A percentile compares a stretch with the other conserved stretches of the same genome.
Conservation (phyloP, 1,140 invertebrate genomes). For the Drosophila ercepeae region DNA sequence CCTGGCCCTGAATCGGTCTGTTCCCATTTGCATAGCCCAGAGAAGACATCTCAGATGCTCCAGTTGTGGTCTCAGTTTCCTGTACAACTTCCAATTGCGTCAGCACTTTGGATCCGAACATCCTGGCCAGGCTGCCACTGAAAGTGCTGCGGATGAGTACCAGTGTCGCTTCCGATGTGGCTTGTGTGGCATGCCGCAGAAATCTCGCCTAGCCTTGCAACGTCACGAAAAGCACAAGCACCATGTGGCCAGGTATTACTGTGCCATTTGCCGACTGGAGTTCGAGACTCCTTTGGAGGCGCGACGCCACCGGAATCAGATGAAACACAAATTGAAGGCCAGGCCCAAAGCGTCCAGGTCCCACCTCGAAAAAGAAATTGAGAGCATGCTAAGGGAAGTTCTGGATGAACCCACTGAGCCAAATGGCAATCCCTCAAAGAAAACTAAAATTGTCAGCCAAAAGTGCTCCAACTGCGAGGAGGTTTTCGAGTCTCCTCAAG, state of each 20-base stretch:
- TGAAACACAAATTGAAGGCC: slow-evolving; percentile 84
- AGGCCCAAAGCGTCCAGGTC: not conserved
- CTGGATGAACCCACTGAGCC: slow-evolving; percentile 23
- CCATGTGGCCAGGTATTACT: slow-evolving; percentile 87
- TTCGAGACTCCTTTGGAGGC: slow-evolving; percentile 87
- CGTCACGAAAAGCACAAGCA: slow-evolving; percentile 86
- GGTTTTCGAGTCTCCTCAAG: slow-evolving; percentile 84
- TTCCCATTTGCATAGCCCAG: slow-evolving; percentile 91
- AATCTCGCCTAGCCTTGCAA: slow-evolving; percentile 87
- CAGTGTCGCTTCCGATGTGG: slow-evolving; percentile 87
- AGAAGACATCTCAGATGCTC: slow-evolving; percentile 81
- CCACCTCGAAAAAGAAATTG: slow-evolving; percentile 35
- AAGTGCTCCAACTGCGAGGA: slow-evolving; percentile 53
- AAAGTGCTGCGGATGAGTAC: slow-evolving; percentile 87
- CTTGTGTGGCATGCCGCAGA: slow-evolving; percentile 86
- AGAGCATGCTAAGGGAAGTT: slow-evolving; percentile 47
- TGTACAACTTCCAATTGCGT: slow-evolving; percentile 89
- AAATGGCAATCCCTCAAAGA: slow-evolving; percentile 9
- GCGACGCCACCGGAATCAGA: slow-evolving; percentile 87
- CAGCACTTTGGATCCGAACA: slow-evolving; percentile 86
- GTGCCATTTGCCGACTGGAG: slow-evolving; percentile 87
- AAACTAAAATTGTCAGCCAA: not conserved
- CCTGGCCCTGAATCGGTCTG: slow-evolving; percentile 90
- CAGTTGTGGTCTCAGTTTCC: slow-evolving; percentile 87
- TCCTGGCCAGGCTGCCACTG: slow-evolving; percentile 20